These are phyloP conservation scores for Blastobasis lacticolella DNA, from an alignment of 2,888 invertebrate species.

Conservation along the genomic window DNA sequence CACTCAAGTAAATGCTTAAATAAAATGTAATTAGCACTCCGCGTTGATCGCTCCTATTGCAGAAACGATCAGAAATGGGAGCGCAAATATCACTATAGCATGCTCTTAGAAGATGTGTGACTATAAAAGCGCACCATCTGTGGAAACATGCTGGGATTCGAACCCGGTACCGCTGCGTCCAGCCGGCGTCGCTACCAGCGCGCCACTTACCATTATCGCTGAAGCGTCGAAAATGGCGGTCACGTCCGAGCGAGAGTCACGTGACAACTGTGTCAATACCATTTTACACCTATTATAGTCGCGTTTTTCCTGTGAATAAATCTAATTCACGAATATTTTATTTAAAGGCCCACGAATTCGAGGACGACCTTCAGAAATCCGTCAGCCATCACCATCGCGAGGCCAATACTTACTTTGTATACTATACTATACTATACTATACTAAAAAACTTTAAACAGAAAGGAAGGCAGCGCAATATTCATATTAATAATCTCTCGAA, in stretches of 20 bases:
- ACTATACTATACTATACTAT: neutral
- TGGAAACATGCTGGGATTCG: slow-evolving; percentile 60
- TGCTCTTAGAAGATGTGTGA: slow-evolving; percentile 58
- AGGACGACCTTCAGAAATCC: slow-evolving; percentile 5
- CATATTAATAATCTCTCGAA: slow-evolving; percentile 51
- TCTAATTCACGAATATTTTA: too few species aligned
- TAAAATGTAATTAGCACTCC: slow-evolving; percentile 25
- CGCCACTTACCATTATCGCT: slow-evolving; percentile 15
- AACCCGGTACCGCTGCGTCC: slow-evolving; percentile 19
- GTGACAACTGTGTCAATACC: too few species aligned
- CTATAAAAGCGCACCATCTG: slow-evolving; percentile 47
- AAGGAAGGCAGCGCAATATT: slow-evolving; percentile 19
- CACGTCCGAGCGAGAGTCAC: neutral
- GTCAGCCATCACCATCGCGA: slow-evolving; percentile 12
- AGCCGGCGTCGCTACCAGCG: neutral
- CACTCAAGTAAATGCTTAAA: neutral
- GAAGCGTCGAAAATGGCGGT: slow-evolving; percentile 15
- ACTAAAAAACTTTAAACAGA: neutral
- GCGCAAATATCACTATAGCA: slow-evolving; percentile 39
- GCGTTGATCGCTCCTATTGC: slow-evolving; percentile 26
- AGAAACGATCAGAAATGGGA: slow-evolving; percentile 26
- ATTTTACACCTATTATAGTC: too few species aligned
- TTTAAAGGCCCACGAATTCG: neutral
- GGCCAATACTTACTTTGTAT: neutral
- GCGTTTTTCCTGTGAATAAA: too few species aligned